A percentile compares a stretch with the other conserved stretches of the same genome.
These are phyloP conservation scores for Dastarcus helophoroides DNA, from an alignment of 2,888 invertebrate genomes.

Conservation along the genomic window DNA sequence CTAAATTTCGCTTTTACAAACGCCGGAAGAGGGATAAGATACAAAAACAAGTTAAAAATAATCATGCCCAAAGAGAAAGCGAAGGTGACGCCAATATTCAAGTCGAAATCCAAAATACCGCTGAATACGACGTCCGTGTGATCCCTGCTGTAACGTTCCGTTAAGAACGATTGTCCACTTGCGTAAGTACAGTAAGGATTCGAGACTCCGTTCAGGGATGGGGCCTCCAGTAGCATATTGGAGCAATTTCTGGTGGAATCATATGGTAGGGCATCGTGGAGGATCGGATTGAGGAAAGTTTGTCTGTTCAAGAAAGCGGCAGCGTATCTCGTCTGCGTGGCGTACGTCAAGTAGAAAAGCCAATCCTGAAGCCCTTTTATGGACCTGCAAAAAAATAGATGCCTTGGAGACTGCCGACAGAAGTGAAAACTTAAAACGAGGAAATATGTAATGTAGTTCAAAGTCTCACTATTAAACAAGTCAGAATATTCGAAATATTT, in stretches of 20 bases:
- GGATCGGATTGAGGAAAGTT: constrained; percentile 47
- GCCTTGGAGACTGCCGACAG: too few species aligned
- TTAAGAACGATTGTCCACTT: constrained; percentile 59
- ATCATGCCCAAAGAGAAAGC: constrained; percentile 74
- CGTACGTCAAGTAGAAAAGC: constrained; percentile 69
- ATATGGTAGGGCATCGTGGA: constrained; percentile 40
- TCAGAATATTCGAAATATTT: too few species aligned
- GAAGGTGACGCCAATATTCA: constrained; percentile 71
- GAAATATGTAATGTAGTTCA: too few species aligned
- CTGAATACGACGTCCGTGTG: constrained; percentile 45
- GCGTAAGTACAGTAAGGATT: constrained; percentile 52
- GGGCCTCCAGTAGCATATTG: constrained; percentile 42
- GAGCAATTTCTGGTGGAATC: constrained; percentile 46
- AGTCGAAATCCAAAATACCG: constrained; percentile 56
- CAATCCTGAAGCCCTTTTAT: constrained; percentile 70
- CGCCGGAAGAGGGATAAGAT: constrained; percentile 72
- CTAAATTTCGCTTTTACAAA: constrained; percentile 81
- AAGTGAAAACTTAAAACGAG: too few species aligned
- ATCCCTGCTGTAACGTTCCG: constrained; percentile 55
- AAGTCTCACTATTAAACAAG: too few species aligned
- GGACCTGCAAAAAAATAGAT: constrained; percentile 47
- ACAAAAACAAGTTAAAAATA: constrained; percentile 72
- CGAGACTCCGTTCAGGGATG: constrained; percentile 38
- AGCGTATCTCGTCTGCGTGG: constrained; percentile 69
- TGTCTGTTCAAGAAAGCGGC: constrained; percentile 63